Base-by-base conservation (phyloP, 2,797 vertebrate genomes). In the Echeneis naucrates region DNA sequence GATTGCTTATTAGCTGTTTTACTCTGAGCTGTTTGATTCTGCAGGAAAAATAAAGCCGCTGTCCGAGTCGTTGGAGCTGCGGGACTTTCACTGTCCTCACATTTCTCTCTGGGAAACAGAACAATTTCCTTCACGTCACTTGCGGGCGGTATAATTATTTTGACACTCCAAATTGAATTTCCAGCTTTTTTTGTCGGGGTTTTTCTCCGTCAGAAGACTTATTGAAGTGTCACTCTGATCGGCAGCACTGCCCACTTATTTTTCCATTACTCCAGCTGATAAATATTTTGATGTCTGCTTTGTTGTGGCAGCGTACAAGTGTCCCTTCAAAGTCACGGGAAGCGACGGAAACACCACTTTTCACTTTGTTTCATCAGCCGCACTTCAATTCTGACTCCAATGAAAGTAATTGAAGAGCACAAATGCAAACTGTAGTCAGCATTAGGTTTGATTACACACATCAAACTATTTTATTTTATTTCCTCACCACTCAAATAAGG, bases 141-240 rank as follows among this genome's bases (percentile, higher is more conserved):
- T 4, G 48, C 45, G 21, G 40, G n/a, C 17, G 0, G 23, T 2
- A 4, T 38, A 48, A 76, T 65, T 68, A 45, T 74, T 76, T 47
- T 82, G 76, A 72, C 73, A 63, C 55, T 47, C 24, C 61, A 83
- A 80, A 83, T 77, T 80, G 57, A 85, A 80, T 74, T 87, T 76
- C 64, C 16, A 62, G 54, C 58, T 71, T 73, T 38, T 70, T 63
- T 57, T 57, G 47, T 71, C 48, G 7, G 35, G 11, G 17, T 54
- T 75, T 73, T 27, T 44, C 47, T 77, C 63, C 72, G 5, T 40
- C 57, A 30, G 42, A 65, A 40, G 74, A 79, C 45, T 51, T 70
- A 81, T 77, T 80, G 78, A 71, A 56, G 52, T 84, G 78, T 80
- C 75, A 77, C 44, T 61, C 48, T 37, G 52, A 63, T 44, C 1